Percentiles rank a stretch among this genome's conserved stretches.
These are phyloP conservation scores for Ptyas mucosa DNA, from an alignment of 2,113 vertebrate genomes.

Conservation along the genomic window DNA sequence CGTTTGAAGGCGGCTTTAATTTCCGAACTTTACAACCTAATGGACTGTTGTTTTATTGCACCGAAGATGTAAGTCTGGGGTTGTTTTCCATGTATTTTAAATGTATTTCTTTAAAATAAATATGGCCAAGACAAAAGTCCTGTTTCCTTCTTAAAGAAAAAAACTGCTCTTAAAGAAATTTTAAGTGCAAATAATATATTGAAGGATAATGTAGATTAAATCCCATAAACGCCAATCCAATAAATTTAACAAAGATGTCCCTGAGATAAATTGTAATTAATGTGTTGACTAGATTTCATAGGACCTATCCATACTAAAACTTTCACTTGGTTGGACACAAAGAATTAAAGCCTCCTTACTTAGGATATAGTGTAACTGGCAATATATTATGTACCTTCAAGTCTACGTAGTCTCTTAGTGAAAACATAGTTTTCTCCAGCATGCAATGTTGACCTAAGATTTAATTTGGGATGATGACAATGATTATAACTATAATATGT, in stretches of 20 bases:
- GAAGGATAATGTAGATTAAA: not conserved
- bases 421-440: not conserved
- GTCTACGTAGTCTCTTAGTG: not conserved
- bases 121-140: not conserved
- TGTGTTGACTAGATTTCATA: not conserved
- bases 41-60: conserved; percentile 85
- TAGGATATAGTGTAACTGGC: not conserved
- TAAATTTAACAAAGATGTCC: not conserved
- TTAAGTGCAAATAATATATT: not conserved
- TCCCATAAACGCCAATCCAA: not conserved
- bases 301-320: not conserved
- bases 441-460: not conserved
- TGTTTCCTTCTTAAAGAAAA: not conserved
- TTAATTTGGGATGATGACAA: not conserved
- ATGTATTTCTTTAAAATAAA: not conserved
- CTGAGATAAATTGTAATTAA: not conserved
- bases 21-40: conserved; percentile 86
- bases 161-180: not conserved
- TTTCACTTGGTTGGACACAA: not conserved
- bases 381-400: not conserved
- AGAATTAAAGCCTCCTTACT: not conserved
- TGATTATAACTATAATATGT: not conserved
- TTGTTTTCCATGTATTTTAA: conserved; percentile 1
- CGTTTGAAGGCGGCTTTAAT: conserved; percentile 91
- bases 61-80: conserved; percentile 77